Evolutionary conservation across 2,888 invertebrate genomes (phyloP).

Genomic region (Dendrolimus houi): DNA sequence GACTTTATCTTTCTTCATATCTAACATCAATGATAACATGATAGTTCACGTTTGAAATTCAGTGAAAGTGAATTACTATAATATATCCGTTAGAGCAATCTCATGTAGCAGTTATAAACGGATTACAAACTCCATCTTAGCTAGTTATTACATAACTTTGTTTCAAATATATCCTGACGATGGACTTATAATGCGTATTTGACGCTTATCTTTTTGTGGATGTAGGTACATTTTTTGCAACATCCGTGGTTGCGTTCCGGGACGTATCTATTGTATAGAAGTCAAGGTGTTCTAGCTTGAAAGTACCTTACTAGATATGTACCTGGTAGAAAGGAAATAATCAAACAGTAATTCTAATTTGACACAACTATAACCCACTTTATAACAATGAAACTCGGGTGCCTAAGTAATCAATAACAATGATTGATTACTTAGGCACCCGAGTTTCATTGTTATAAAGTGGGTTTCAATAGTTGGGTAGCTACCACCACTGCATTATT

Average conservation of each 20-base stretch:
- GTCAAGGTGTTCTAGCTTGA: not conserved
- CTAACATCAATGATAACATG: not conserved
- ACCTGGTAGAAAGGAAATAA: no score
- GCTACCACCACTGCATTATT: no score
- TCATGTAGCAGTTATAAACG: not conserved
- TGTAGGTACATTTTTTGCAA: slow-evolving; percentile 1
- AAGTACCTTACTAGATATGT: no score
- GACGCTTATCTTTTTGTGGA: slow-evolving; percentile 28
- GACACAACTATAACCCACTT: no score
- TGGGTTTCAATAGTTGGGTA: no score
- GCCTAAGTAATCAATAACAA: no score
- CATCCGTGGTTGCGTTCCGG: slow-evolving; percentile 19
- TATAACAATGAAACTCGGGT: no score
- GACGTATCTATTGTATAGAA: slow-evolving; percentile 24
- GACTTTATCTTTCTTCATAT: not conserved
- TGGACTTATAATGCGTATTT: slow-evolving; percentile 25
- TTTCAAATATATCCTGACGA: slow-evolving; percentile 40
- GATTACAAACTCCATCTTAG: slow-evolving; percentile 18
- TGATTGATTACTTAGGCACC: no score
- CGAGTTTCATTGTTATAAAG: no score
- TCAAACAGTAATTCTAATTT: no score
- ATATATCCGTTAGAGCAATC: not conserved
- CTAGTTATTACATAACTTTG: slow-evolving; percentile 50
- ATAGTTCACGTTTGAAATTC: not conserved
- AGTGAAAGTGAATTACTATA: not conserved